These are phyloP conservation scores for Marmota flaviventris DNA, from an alignment of 2,113 vertebrate genomes.

Conservation along the genomic window DNA sequence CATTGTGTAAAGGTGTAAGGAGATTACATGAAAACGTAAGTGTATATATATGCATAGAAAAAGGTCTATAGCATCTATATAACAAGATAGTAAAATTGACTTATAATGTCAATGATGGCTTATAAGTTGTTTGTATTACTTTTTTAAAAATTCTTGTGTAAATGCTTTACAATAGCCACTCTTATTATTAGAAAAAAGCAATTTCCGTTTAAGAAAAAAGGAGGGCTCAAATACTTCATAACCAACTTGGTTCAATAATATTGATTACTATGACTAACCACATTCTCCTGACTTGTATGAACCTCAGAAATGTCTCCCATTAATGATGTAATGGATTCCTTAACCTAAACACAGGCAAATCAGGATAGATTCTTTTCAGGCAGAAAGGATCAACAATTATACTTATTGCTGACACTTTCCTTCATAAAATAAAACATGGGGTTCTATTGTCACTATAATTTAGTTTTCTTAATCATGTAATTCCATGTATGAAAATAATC, in stretches of 20 bases:
- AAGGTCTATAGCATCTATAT: background rate
- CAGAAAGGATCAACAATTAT: background rate
- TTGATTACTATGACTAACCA: background rate
- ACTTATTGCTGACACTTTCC: background rate
- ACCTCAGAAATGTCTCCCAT: background rate
- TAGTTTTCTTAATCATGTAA: background rate
- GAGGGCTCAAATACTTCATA: background rate
- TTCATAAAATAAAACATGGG: background rate
- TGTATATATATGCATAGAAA: background rate
- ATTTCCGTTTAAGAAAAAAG: constrained; percentile 34
- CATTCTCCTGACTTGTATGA: background rate
- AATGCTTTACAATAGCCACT: background rate
- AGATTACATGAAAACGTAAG: background rate
- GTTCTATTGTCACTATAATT: background rate
- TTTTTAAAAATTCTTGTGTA: background rate
- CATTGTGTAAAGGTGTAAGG: background rate
- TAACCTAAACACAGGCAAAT: background rate
- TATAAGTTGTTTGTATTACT: background rate
- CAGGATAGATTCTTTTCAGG: background rate
- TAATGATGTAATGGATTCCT: background rate
- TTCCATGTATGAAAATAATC: background rate
- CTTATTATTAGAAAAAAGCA: background rate
- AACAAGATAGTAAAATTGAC: background rate
- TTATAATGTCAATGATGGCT: background rate
- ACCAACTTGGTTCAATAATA: background rate